A percentile compares a stretch with the other conserved stretches of the same genome.
These are phyloP conservation scores for Sebastes trivittatus DNA, from an alignment of 2,797 vertebrate species.

Conservation along the genomic window DNA sequence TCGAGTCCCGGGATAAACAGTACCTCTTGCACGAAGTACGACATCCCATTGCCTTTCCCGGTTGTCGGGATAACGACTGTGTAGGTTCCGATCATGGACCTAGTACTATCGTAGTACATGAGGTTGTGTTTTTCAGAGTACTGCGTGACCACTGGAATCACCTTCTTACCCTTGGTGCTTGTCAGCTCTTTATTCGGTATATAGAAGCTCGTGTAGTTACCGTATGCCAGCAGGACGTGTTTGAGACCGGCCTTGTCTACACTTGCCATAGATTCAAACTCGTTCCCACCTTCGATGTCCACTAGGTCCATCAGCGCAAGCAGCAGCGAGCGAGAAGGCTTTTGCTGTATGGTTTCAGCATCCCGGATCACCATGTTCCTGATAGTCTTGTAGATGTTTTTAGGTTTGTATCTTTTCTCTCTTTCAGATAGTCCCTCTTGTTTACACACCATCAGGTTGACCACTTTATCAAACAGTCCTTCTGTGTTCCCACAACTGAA, in stretches of 20 bases:
- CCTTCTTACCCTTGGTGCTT: not conserved
- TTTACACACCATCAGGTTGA: not conserved
- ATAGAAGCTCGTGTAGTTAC: not conserved
- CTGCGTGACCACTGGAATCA: not conserved
- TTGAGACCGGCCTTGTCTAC: not conserved
- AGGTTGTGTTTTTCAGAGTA: not conserved
- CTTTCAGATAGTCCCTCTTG: not conserved
- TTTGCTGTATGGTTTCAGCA: not conserved
- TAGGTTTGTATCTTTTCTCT: not conserved
- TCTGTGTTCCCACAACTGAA: not conserved
- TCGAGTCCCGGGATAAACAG: not conserved
- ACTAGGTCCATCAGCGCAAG: not conserved
- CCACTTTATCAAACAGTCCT: not conserved
- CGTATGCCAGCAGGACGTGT: not conserved
- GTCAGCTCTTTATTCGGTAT: not conserved
- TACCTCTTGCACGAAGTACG: not conserved
- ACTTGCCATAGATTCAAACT: not conserved
- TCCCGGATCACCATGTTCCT: not conserved
- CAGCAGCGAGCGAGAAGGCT: not conserved
- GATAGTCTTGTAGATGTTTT: not conserved
- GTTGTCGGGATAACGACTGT: rapidly evolving
- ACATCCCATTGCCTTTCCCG: rapidly evolving
- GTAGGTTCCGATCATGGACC: not conserved
- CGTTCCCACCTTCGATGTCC: not conserved
- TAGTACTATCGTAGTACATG: rapidly evolving